Evolutionary conservation across 2,888 invertebrate genomes (phyloP).

Genomic region (Seladonia tumulorum): DNA sequence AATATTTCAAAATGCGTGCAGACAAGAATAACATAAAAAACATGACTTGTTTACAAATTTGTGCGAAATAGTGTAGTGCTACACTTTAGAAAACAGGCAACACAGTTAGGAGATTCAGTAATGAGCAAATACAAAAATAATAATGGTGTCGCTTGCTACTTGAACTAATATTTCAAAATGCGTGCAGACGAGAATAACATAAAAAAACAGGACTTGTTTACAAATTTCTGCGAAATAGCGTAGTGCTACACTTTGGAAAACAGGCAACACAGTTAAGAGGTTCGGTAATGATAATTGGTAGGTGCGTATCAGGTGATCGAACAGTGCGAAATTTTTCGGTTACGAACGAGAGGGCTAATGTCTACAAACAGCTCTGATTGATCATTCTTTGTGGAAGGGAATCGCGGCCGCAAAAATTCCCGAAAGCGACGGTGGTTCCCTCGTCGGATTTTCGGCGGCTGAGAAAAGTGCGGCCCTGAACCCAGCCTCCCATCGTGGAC

Average conservation of each 20-base stretch:
- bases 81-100: background rate
- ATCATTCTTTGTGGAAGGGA: background rate
- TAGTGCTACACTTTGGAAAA: background rate
- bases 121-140: background rate
- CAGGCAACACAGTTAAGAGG: too few species aligned
- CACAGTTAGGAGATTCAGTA: too few species aligned
- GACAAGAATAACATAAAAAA: background rate
- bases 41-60: too few species aligned
- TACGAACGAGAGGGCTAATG: background rate
- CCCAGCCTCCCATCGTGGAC: conserved; percentile 81
- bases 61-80: too few species aligned
- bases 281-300: too few species aligned
- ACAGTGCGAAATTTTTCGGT: background rate
- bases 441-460: conserved; percentile 64
- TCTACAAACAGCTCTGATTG: background rate
- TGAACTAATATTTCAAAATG: background rate
- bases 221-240: too few species aligned
- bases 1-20: background rate
- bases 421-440: background rate
- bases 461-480: conserved; percentile 79
- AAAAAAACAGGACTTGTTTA: too few species aligned
- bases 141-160: background rate
- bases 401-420: background rate
- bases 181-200: background rate
- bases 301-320: background rate